Evolutionary conservation across 2,113 vertebrate genomes (phyloP).

Genomic region (Pontoporia blainvillei): DNA sequence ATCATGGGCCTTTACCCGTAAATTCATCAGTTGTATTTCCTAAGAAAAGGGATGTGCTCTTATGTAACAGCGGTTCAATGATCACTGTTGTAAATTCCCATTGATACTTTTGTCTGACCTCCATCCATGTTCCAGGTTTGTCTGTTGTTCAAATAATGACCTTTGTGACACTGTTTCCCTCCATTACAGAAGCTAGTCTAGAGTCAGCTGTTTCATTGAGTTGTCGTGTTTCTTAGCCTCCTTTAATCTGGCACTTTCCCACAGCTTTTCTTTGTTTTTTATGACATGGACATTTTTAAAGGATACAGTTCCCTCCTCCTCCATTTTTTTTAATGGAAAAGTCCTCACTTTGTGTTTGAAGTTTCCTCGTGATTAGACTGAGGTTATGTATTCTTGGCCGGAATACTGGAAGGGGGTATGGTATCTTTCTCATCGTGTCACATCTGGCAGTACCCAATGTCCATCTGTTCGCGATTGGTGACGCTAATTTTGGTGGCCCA

Average conservation of each 20-base stretch:
- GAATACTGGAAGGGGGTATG: fast-evolving
- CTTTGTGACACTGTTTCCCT: neutral
- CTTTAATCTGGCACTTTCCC: neutral
- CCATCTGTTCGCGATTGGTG: fast-evolving
- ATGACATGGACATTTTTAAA: neutral
- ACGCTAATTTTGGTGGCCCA: neutral
- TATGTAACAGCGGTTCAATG: fast-evolving
- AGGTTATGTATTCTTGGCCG: neutral
- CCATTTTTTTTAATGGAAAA: neutral
- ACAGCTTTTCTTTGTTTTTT: neutral
- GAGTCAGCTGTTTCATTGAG: fast-evolving
- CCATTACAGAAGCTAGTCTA: neutral
- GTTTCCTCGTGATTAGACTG: neutral
- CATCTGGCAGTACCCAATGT: fast-evolving
- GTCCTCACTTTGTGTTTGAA: neutral
- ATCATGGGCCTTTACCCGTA: neutral
- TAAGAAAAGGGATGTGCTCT: neutral
- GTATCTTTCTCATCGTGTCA: neutral
- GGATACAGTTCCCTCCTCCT: neutral
- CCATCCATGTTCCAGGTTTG: neutral
- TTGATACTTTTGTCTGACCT: neutral
- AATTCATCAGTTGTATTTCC: neutral
- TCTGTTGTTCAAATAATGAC: neutral
- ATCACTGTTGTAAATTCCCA: neutral
- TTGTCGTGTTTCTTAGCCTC: neutral